These are phyloP conservation scores for Bradypus variegatus DNA, from an alignment of 2,797 vertebrate species.

Conservation along the genomic window DNA sequence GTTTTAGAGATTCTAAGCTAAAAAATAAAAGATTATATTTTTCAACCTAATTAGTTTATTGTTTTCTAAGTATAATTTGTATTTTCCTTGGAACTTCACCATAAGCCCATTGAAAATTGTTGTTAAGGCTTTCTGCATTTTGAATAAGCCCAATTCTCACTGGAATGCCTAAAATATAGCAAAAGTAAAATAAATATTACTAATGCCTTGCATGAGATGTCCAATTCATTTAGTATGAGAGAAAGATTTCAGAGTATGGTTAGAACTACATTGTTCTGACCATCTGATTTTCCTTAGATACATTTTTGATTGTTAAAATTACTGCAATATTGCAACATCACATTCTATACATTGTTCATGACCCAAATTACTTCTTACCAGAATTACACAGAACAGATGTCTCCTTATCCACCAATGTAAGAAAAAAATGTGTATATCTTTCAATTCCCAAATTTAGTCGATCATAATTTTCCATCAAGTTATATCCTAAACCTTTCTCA, in stretches of 20 bases:
- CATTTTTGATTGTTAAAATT: slow-evolving; percentile 21
- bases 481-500: background rate
- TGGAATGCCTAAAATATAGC: background rate
- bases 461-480: background rate
- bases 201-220: background rate
- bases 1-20: background rate
- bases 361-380: slow-evolving; percentile 19
- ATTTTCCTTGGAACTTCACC: background rate
- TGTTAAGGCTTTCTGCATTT: background rate
- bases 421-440: background rate
- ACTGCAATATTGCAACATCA: background rate
- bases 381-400: background rate
- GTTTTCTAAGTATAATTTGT: background rate
- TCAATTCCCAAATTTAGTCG: background rate
- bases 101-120: background rate
- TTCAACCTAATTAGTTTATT: background rate
- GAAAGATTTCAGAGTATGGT: slow-evolving; percentile 39
- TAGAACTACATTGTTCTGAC: slow-evolving; percentile 34
- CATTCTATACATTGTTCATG: background rate
- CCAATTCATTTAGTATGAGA: background rate
- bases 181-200: background rate
- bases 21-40: background rate
- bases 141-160: background rate
- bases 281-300: slow-evolving; percentile 42
- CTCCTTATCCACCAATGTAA: background rate